Percentiles rank a stretch among this genome's conserved stretches.
Conservation (phyloP, 2,888 invertebrate genomes). For the Ectemnius continuus region DNA sequence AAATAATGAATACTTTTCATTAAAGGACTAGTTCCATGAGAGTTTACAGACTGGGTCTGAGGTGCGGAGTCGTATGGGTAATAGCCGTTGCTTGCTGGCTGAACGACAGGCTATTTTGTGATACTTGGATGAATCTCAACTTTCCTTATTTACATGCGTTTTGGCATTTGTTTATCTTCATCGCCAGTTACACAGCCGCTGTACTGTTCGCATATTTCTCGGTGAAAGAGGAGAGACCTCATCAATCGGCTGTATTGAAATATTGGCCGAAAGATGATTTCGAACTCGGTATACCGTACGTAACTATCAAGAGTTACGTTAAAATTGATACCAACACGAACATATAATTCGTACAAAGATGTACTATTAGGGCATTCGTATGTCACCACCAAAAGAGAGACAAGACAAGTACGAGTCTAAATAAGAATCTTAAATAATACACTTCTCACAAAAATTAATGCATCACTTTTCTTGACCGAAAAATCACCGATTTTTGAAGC, state of each 20-base stretch:
- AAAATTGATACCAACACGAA: constrained; percentile 79
- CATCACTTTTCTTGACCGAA: too few species aligned
- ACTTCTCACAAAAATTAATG: too few species aligned
- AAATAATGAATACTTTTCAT: constrained; percentile 3
- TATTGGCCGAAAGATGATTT: constrained; percentile 90
- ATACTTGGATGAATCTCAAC: constrained; percentile 87
- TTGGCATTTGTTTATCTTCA: constrained; percentile 91
- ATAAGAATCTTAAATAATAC: too few species aligned
- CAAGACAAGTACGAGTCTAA: too few species aligned
- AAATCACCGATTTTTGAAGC: too few species aligned
- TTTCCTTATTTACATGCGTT: constrained; percentile 91
- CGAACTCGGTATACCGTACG: constrained; percentile 88
- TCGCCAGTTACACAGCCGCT: constrained; percentile 87
- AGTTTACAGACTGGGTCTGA: constrained; percentile 85
- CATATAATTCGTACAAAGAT: constrained; percentile 74
- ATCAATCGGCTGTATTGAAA: constrained; percentile 84
- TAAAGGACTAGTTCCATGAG: constrained; percentile 82
- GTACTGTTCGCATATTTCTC: constrained; percentile 90
- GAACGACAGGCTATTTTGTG: constrained; percentile 88
- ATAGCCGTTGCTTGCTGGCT: constrained; percentile 88
- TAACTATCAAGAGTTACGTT: constrained; percentile 83
- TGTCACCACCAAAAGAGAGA: too few species aligned
- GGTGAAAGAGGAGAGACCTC: constrained; percentile 85
- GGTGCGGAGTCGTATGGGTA: constrained; percentile 84
- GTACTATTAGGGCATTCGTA: too few species aligned